Evolutionary conservation across 2,113 vertebrate species (phyloP).

Genomic region (Tetrao urogallus): DNA sequence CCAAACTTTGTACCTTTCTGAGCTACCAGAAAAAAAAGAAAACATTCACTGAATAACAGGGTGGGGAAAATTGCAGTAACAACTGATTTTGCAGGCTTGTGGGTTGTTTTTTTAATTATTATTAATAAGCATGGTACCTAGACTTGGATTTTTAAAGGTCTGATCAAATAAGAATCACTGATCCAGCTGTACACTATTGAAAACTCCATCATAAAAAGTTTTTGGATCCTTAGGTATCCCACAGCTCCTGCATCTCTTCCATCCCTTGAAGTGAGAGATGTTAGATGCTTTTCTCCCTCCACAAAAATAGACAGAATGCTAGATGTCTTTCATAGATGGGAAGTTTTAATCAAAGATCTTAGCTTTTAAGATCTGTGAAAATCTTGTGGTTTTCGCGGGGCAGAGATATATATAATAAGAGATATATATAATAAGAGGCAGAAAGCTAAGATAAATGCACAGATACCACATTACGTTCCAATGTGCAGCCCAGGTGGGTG

Average conservation of each 20-base stretch:
- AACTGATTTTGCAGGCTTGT: neutral
- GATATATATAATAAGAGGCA: neutral
- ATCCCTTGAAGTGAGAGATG: neutral
- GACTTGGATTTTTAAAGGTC: neutral
- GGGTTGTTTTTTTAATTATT: neutral
- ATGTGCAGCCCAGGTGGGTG: neutral
- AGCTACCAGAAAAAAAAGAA: neutral
- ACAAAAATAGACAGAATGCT: neutral
- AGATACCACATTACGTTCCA: neutral
- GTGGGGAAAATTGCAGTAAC: neutral
- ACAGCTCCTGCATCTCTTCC: neutral
- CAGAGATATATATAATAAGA: neutral
- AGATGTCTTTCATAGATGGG: neutral
- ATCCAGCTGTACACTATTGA: neutral
- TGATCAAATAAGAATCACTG: neutral
- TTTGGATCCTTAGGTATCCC: neutral
- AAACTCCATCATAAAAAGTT: neutral
- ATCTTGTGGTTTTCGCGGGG: neutral
- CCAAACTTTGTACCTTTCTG: neutral
- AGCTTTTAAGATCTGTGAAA: neutral
- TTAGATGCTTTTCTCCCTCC: neutral
- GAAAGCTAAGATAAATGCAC: neutral
- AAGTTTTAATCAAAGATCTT: neutral
- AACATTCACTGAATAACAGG: rapidly evolving
- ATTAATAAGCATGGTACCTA: neutral